Conservation (phyloP, 2,888 invertebrate species). For the Rhingia campestris region DNA sequence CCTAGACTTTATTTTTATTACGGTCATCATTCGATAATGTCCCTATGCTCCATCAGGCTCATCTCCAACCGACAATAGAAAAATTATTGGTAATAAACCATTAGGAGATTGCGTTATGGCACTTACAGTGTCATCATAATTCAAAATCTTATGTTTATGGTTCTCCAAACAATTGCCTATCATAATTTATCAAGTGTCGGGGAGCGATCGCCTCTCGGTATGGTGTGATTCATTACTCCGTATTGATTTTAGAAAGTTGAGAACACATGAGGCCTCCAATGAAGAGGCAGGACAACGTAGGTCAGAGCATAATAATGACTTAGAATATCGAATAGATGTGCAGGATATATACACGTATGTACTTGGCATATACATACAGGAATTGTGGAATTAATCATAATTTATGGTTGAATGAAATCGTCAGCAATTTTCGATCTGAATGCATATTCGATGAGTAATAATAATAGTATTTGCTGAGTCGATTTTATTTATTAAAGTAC, state of each 20-base stretch:
- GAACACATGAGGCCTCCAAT: slow-evolving; percentile 56
- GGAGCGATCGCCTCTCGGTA: slow-evolving; percentile 46
- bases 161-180: slow-evolving; percentile 68
- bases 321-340: slow-evolving; percentile 47
- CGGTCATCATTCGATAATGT: slow-evolving; percentile 59
- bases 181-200: slow-evolving; percentile 70
- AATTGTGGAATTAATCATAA: slow-evolving; percentile 43
- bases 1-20: slow-evolving; percentile 53
- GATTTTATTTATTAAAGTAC: slow-evolving; percentile 17
- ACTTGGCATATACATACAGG: background rate
- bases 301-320: slow-evolving; percentile 32
- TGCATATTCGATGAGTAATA: slow-evolving; percentile 30
- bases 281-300: slow-evolving; percentile 9
- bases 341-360: background rate
- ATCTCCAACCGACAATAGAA: slow-evolving; percentile 60
- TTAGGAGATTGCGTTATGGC: slow-evolving; percentile 68
- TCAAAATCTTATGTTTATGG: slow-evolving; percentile 73
- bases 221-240: slow-evolving; percentile 59
- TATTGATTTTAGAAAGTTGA: slow-evolving; percentile 61
- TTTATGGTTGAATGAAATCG: slow-evolving; percentile 41
- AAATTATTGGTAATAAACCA: slow-evolving; percentile 72
- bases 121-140: slow-evolving; percentile 72
- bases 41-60: slow-evolving; percentile 20
- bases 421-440: slow-evolving; percentile 51
- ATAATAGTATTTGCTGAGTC: slow-evolving; percentile 13